Base-by-base conservation (phyloP, 2,797 vertebrate genomes). In the Falco novaeseelandiae region DNA sequence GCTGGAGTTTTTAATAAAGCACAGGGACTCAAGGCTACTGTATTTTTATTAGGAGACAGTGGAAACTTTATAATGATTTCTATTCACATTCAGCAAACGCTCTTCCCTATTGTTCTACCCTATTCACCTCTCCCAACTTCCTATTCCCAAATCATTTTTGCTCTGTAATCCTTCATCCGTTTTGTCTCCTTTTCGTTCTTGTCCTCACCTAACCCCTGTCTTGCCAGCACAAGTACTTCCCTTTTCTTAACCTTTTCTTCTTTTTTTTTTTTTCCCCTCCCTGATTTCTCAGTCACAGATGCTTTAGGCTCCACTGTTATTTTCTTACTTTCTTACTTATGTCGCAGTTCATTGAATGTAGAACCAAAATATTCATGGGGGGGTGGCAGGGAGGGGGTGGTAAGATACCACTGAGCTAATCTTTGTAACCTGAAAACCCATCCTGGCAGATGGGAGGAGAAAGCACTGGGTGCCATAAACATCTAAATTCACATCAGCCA, bases 41-140 rank as follows among this genome's bases (percentile, higher is more conserved):
- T 95, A 76, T 94, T 96, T 96, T 95, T 95, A 92, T 96, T 89
- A 96, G 82, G 61, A 85, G 48, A 89, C 67, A 79, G 95, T 91
- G 20, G 79, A 86, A 95, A 91, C 71, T 85, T 96, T 71, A 95
- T 89, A 80, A 89, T 74, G 46, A 95, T 87, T 94, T 92, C 88
- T 96, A 57, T 92, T 95, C 94, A 94, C 79, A 89, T 93, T 92
- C 95, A 95, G 83, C 42, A 89, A 83, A 89, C 2, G 9, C 70
- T 85, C 67, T 87, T 94, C 78, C 67, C 93, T 90, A 40, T 90
- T 93, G 88, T 96, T 96, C 87, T 89, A 85, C 81, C 40, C 83
- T 92, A 61, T 93, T 94, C 93, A 94, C 86, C 10, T 17, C 78
- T 89, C 49, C 67, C 59, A 87, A 71, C 59, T 71, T 69, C 74